phyloP scores from a whole-genome alignment of 2,797 vertebrate genomes.

The Tinamus major region DNA sequence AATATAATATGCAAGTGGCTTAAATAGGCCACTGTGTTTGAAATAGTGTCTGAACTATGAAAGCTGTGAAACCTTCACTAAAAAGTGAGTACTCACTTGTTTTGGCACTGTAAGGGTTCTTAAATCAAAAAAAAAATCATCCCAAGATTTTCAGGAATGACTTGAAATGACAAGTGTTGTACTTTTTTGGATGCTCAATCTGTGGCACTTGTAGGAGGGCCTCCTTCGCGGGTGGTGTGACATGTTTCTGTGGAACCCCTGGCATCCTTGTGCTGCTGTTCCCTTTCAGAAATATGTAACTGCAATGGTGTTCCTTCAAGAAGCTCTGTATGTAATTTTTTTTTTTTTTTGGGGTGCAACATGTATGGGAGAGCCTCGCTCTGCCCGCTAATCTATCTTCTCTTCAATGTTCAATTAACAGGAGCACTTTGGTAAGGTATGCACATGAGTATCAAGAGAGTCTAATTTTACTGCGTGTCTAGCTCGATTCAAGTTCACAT shows the following conservation, averaged over 20 bases:
- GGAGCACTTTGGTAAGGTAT: background rate
- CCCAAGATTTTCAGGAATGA: background rate
- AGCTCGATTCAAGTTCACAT: background rate
- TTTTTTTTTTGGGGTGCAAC: background rate
- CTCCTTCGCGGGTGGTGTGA: background rate
- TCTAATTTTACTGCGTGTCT: background rate
- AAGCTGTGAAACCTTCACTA: background rate
- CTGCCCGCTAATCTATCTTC: background rate
- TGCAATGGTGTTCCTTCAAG: background rate
- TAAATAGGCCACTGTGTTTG: background rate
- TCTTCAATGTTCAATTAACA: background rate
- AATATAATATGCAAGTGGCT: background rate
- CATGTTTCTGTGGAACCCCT: background rate
- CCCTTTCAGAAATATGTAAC: background rate
- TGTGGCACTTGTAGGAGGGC: background rate
- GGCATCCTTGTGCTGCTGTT: background rate
- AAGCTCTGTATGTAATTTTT: slow-evolving; percentile 18
- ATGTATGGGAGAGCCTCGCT: background rate
- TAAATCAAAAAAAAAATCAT: background rate
- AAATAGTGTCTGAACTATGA: background rate
- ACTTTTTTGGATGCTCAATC: background rate
- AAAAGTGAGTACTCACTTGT: background rate
- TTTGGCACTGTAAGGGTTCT: background rate
- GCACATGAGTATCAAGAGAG: background rate
- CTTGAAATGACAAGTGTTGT: background rate